phyloP scores from a whole-genome alignment of 2,888 invertebrate species.

The Stenichneumon culpator region DNA sequence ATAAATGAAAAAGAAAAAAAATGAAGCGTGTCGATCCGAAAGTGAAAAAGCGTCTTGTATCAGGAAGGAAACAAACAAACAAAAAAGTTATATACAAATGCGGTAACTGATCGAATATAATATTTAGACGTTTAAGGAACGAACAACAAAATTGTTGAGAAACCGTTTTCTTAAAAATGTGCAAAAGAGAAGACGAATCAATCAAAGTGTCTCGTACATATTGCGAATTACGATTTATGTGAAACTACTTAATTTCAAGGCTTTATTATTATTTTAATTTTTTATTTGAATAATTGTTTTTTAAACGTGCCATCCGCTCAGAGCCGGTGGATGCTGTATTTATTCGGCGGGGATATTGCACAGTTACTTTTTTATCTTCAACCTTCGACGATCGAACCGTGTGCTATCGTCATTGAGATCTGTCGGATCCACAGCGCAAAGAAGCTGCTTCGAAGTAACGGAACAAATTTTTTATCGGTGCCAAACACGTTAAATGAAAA shows the following conservation, averaged over 20 bases:
- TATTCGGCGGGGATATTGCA: constrained; percentile 52
- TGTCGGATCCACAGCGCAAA: background rate
- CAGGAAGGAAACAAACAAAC: constrained; percentile 27
- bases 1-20: constrained; percentile 45
- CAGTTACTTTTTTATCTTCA: background rate
- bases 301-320: constrained; percentile 32
- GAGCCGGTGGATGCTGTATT: constrained; percentile 33
- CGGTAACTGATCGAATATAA: constrained; percentile 53
- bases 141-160: constrained; percentile 43
- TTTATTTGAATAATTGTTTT: background rate
- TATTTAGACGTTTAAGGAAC: constrained; percentile 56
- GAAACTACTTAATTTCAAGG: constrained; percentile 8
- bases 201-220: constrained; percentile 51
- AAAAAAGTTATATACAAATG: constrained; percentile 51
- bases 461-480: constrained; percentile 51
- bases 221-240: constrained; percentile 49
- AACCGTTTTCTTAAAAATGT: constrained; percentile 44
- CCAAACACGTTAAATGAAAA: constrained; percentile 35
- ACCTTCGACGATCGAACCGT: background rate
- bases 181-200: constrained; percentile 37
- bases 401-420: background rate
- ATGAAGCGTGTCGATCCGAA: background rate
- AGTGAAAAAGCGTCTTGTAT: constrained; percentile 26
- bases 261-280: background rate
- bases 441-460: background rate